A percentile compares a stretch with the other conserved stretches of the same genome.
These are phyloP conservation scores for Cephus runcator DNA, from an alignment of 2,888 invertebrate genomes.

Conservation along the genomic window DNA sequence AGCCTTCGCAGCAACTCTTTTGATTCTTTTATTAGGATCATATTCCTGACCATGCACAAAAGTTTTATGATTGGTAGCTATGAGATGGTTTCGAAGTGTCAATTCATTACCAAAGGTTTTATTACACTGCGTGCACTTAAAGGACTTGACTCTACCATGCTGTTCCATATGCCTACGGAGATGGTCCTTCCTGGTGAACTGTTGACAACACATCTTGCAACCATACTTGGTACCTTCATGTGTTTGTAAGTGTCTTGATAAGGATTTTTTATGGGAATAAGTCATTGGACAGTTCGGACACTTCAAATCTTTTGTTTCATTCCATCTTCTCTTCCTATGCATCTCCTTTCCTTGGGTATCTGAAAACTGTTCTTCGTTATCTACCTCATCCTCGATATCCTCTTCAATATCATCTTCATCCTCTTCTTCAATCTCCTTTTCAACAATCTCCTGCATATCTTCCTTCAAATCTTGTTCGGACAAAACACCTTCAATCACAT, in stretches of 20 bases:
- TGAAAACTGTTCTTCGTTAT: constrained; percentile 9
- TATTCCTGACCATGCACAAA: constrained; percentile 56
- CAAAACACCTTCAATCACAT: constrained; percentile 55
- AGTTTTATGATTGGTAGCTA: constrained; percentile 60
- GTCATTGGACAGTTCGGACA: constrained; percentile 44
- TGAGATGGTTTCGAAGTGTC: constrained; percentile 60
- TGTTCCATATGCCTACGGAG: constrained; percentile 52
- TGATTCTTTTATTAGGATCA: constrained; percentile 60
- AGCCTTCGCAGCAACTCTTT: constrained; percentile 59
- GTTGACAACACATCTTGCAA: constrained; percentile 52
- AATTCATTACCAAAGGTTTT: constrained; percentile 59
- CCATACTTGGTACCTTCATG: constrained; percentile 38
- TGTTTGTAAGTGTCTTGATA: constrained; percentile 43
- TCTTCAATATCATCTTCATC: constrained; percentile 8
- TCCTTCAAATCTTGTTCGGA: constrained; percentile 51
- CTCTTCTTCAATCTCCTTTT: constrained; percentile 9
- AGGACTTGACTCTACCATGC: constrained; percentile 42
- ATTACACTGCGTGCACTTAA: constrained; percentile 57
- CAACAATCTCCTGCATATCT: constrained; percentile 26
- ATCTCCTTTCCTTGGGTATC: not conserved
- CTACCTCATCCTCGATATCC: constrained; percentile 3
- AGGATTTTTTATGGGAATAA: constrained; percentile 42
- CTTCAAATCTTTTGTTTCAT: constrained; percentile 31
- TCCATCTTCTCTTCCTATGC: constrained; percentile 10
- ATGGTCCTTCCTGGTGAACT: constrained; percentile 49